Evolutionary conservation across 2,888 invertebrate species (phyloP), one percentile per base, ranked within the genome.

Genomic region (Hirtodrosophila alboralis): DNA sequence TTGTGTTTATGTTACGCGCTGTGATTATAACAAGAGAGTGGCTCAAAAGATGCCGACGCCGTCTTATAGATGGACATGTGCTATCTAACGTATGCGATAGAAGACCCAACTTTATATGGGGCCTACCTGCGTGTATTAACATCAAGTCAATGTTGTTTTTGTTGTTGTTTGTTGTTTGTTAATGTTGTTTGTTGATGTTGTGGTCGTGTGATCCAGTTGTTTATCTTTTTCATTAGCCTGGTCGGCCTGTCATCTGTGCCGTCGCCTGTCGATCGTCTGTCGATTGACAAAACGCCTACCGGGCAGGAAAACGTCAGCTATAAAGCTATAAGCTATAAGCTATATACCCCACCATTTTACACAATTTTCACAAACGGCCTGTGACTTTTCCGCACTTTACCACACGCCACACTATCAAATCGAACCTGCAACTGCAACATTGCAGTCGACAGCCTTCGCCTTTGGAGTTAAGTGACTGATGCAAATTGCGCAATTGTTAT

Each of bases 401-500:
- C 54, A 67, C 75, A 81, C 72, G 66, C 65, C 75, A 60, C 33
- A 49, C 28, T 21, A 21, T 4, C 44, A 31, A 48, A 59, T 52
- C 49, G 54, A 52, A 52, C 38, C 49, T 40, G 64, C 36, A 58
- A 52, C 47, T 44, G 33, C 34, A 33, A 28, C 18, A 41, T 10
- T 28, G 37, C 30, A 54, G 30, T 49, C 44, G 49, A 57, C 44
- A 49, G 53, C 36, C 53, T 36, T 30, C 27, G 37, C 49, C 48
- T 37, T 52, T 27, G 33, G 47, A 67, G 72, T 63, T 70, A 78
- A 78, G 69, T 78, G 79, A 78, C 83, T 79, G 79, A 83, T 83
- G 79, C 75, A 79, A 79, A 79, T 81, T 79, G 79, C 79, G 76
- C 83, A 79, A 79, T 79, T 78, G 83, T 81, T 79, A 79, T 70